Evolutionary conservation across 2,888 invertebrate genomes (phyloP), one percentile per base, ranked within the genome.

Genomic region (Melangyna quadrimaculata): DNA sequence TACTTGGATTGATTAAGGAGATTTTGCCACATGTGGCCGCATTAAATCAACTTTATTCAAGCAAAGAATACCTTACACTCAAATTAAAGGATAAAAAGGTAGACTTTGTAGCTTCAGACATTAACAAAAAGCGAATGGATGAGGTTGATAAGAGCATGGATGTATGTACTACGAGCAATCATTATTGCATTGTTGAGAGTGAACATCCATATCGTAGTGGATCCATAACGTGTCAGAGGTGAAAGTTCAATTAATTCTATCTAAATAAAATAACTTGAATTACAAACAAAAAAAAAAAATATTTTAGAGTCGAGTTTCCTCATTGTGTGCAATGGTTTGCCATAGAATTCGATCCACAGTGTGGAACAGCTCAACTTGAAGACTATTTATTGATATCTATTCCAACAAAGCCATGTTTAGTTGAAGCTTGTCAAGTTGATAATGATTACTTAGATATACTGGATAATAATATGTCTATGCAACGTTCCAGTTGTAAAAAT

Each of bases 141-240:
- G 92, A 92, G 45, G 87, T 87, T 51, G 91, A 91, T 63, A 89
- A 75, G 87, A 87, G 83, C 24, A 90, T 69, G 88, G 87, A 88
- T 70, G 89, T 90, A 17, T 90, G 92, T 65, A 97, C 97, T 29
- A 97, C 97, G 1, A 96, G 97, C 80, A 95, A 96, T 89, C 97
- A 97, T 92, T 98, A 97, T 91, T 96, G 97, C 5, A 95, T 97
- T 94, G 95, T 98, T 1, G 99, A 99, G 93, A 98, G 98, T 91
- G 98, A 98, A 48, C 99, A 99, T 93, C 99, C 99, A 0, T 99
- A 99, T 92, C 97, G 97, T 91, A 96, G 97, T 48, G 96, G 98
- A 0, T 94, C 96, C 19, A 96, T 98, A 37, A 95, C 96, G 48
- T 97, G 97, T 90, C 97, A 96, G 92, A 94, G 95, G 95, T 96